Base-by-base conservation (phyloP, 2,113 vertebrate genomes). In the Tonatia bakeri region DNA sequence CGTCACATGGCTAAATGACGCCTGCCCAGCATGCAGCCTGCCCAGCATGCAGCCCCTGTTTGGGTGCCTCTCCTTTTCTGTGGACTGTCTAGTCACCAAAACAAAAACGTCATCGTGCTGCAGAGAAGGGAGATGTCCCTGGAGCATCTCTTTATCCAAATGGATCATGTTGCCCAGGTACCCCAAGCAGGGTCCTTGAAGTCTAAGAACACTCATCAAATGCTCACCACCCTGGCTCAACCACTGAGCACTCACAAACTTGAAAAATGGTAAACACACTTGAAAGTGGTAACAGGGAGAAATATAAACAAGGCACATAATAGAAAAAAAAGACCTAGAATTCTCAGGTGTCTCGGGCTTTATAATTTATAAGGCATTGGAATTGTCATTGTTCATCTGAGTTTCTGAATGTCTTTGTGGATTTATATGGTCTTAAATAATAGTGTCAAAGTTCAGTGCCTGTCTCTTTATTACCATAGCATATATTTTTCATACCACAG, bases 331-430 rank as follows among this genome's bases (percentile, higher is more conserved):
- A 6, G n/a, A 59, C 56, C 6, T 40, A 87, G 56, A 47, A 70
- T 67, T 40, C 69, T 79, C 31, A 50, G 22, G 16, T 17, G 43
- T 67, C 50, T 84, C 40, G 36, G 59, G 16, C 56, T 86, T 73
- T 73, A 17, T 14, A 38, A 90, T 75, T 92, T 87, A 87, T 2
- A 69, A 56, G 36, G 28, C 76, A 67, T 20, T 88, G 28, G 17
- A 19, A 38, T 65, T 61, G 84, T 24, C 31, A 22, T 10, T 76
- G 82, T 88, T 65, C 28, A 38, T 88, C 50, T 56, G 59, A 43
- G 16, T 90, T 47, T 90, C 75, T 83, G 22, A n/a, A 47, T 80
- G 59, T 3, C 33, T 95, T 43, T 70, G 43, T 65, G 56, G 43
- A 93, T 76, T 79, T 84, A 82, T 15, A 38, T 1, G 52, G 26